Evolutionary conservation across 2,888 invertebrate genomes (phyloP), one percentile per base, ranked within the genome.

Genomic region (Lamellibrachia satsuma): DNA sequence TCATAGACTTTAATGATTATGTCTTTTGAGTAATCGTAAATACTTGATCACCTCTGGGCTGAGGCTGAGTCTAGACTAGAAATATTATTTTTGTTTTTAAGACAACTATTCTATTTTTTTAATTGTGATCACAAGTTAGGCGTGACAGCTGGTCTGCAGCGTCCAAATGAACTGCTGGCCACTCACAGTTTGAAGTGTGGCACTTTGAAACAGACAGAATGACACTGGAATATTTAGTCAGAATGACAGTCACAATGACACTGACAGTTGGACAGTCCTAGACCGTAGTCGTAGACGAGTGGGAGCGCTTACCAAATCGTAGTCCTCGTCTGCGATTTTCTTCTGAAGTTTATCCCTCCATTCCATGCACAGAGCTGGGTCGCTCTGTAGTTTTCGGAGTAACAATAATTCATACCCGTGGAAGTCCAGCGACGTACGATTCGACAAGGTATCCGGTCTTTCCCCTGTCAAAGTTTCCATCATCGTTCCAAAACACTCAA

Each of bases 391-490:
- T 93, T 95, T 95, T 93, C 95, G 95, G 92, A 96, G 95, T 22
- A 96, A 93, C 51, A 96, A 94, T 6, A 96, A 95, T 94, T 96
- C 96, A 94, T 96, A 96, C 22, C 96, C 96, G 93, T 95, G 95
- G 94, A 96, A 96, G 57, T 94, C 94, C 51, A 93, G 92, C 6
- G 92, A 75, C 92, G 92, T 92, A 39, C 57, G 93, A 52, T 75
- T 75, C n/a, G 75, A 75, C 52, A 75, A 51, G 15, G 75, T 75
- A 75, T 75, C 75, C 75, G 75, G 75, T 52, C 27, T 55, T 52
- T 52, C 55, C n/a, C 15, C 52, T 39, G 27, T 52, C 52, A 52
- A 3, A n/a, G 55, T 11, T 91, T 52, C 52, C 52, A 52, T 91
- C 55, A n/a, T 52, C 52, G 4, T 91, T 52, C 52, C 55, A 55